Percentiles rank a stretch among this genome's conserved stretches.
These are phyloP conservation scores for Venustaconcha ellipsiformis DNA, from an alignment of 1,140 invertebrate species.

Conservation along the genomic window DNA sequence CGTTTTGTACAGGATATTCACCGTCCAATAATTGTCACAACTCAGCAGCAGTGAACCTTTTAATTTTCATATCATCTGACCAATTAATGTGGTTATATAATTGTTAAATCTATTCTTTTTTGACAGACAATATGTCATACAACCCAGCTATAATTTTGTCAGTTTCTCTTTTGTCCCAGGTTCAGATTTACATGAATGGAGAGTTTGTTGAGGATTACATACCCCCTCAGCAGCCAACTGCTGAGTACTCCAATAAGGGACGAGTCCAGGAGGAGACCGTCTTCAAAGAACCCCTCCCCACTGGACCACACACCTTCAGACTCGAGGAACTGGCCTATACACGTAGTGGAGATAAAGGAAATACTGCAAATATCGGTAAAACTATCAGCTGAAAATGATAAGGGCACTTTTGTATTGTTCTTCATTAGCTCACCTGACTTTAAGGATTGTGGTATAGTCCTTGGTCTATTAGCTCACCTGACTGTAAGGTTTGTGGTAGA, in stretches of 20 bases:
- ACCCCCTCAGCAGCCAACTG: constrained; percentile 35
- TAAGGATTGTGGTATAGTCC: too few species aligned
- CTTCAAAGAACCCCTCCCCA: constrained; percentile 13
- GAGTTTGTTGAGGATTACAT: constrained; percentile 47
- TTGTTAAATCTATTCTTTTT: neutral
- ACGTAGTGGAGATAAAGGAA: constrained; percentile 73
- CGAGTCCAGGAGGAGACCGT: constrained; percentile 12
- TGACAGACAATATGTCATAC: neutral
- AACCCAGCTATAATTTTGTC: neutral
- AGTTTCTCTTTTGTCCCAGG: constrained; percentile 30
- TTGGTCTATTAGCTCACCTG: too few species aligned
- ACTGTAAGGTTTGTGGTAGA: too few species aligned
- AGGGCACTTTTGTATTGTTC: too few species aligned
- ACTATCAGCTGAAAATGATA: neutral
- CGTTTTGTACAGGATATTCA: too few species aligned
- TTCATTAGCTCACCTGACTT: too few species aligned
- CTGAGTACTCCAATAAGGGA: constrained; percentile 35
- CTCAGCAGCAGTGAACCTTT: too few species aligned
- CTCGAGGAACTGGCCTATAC: constrained; percentile 71
- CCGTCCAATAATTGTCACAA: too few species aligned
- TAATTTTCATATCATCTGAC: too few species aligned
- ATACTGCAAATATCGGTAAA: constrained; percentile 71
- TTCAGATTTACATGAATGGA: constrained; percentile 58
- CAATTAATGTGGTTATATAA: neutral
- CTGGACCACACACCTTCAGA: constrained; percentile 62